Percentiles rank a stretch among this genome's conserved stretches.
Evolutionary conservation across 53 echinoderm and acorn worm species (phyloP).

Genomic region (Arbacia lixula): DNA sequence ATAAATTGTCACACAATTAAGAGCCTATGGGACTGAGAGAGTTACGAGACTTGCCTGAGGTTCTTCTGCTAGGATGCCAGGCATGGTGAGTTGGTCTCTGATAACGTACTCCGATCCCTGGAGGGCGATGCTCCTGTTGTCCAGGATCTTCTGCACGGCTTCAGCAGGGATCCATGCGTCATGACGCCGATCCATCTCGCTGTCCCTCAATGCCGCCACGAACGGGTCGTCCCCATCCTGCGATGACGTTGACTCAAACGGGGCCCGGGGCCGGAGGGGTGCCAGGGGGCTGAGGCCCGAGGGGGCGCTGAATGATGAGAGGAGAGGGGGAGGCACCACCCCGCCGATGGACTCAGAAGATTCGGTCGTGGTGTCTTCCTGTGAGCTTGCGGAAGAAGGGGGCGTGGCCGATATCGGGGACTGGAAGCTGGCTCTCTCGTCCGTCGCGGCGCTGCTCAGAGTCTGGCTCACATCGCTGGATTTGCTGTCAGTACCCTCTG

Average conservation of each 20-base stretch:
- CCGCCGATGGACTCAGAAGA: background rate
- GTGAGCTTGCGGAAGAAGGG: background rate
- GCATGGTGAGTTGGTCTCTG: constrained; percentile 92
- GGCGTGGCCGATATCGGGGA: background rate
- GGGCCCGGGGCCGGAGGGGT: constrained; percentile 8
- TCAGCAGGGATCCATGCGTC: constrained; percentile 91
- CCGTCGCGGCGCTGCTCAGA: no score
- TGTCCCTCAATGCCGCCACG: constrained; percentile 75
- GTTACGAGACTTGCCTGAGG: constrained; percentile 87
- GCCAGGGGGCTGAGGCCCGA: constrained; percentile 22
- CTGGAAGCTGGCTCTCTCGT: background rate
- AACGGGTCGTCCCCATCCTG: constrained; percentile 61
- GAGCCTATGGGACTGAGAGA: no score
- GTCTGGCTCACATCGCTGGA: no score
- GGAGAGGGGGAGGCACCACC: constrained; percentile 19
- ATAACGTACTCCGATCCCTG: constrained; percentile 86
- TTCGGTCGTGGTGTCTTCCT: constrained; percentile 4
- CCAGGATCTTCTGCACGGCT: constrained; percentile 73
- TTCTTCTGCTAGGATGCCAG: constrained; percentile 88
- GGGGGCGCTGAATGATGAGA: constrained; percentile 50
- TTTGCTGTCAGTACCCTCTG: no score
- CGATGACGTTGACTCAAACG: constrained; percentile 34
- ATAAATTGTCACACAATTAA: no score
- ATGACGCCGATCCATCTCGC: constrained; percentile 84
- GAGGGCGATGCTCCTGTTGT: constrained; percentile 59